Evolutionary conservation across 2,113 vertebrate species (phyloP).

Genomic region (Heteronetta atricapilla): DNA sequence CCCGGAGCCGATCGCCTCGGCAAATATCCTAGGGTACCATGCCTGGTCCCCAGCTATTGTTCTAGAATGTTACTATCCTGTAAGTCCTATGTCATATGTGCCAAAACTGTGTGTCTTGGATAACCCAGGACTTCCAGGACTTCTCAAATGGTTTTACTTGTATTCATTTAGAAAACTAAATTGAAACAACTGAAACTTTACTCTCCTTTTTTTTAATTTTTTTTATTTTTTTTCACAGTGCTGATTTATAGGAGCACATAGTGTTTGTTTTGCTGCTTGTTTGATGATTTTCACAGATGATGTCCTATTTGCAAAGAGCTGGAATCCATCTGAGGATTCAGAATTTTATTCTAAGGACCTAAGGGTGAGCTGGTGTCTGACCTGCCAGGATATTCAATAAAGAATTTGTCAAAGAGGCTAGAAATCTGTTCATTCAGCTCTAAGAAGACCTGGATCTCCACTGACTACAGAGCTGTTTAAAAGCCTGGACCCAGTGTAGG

Average conservation of each 20-base stretch:
- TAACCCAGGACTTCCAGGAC: background rate
- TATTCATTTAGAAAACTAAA: background rate
- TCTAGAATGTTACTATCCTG: background rate
- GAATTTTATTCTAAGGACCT: background rate
- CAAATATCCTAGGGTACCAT: too few species aligned
- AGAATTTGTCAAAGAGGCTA: background rate
- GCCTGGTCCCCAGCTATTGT: background rate
- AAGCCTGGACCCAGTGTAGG: background rate
- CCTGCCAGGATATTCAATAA: background rate
- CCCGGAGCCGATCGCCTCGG: too few species aligned
- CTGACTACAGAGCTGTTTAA: background rate
- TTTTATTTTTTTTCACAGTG: background rate
- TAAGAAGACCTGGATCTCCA: background rate
- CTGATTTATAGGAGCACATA: background rate
- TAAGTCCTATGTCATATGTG: background rate
- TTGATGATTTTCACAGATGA: background rate
- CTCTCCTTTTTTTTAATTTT: background rate
- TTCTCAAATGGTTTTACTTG: background rate
- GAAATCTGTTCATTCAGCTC: background rate
- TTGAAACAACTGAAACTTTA: background rate
- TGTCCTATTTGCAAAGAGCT: background rate
- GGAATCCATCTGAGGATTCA: background rate
- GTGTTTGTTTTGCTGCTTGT: background rate
- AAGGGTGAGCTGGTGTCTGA: background rate
- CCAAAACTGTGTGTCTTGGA: background rate